Conservation (phyloP, 2,888 invertebrate species). For the Phymatocera aterrima region DNA sequence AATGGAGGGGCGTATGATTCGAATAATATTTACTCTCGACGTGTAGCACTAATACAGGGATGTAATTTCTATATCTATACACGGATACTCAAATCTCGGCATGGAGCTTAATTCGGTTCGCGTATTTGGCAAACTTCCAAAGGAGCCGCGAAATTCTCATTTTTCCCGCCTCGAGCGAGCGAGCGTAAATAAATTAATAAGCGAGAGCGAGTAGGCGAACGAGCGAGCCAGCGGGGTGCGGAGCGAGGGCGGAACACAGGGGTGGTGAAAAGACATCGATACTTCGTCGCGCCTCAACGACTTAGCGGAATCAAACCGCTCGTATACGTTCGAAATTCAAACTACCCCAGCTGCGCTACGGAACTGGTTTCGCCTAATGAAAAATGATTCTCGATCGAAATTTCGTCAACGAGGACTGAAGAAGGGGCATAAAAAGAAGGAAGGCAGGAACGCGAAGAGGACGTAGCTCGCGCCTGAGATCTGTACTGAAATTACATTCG, state of each 20-base stretch:
- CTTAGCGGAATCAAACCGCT: background rate
- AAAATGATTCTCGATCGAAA: background rate
- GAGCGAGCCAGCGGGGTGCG: background rate
- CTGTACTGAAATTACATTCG: background rate
- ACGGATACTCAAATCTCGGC: background rate
- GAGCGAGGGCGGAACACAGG: background rate
- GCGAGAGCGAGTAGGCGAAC: conserved; percentile 27
- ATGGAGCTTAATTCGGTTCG: conserved; percentile 39
- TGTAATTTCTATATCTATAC: background rate
- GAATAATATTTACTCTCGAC: conserved; percentile 63
- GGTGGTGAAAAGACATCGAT: conserved; percentile 11
- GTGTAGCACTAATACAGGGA: conserved; percentile 45
- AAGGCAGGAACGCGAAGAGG: background rate
- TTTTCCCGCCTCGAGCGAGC: conserved; percentile 31
- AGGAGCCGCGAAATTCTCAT: conserved; percentile 35
- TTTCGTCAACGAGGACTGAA: background rate
- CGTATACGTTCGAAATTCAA: conserved; percentile 15
- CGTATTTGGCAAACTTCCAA: conserved; percentile 24
- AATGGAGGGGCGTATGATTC: conserved; percentile 55
- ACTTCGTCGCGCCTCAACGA: conserved; percentile 10
- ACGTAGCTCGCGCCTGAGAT: background rate
- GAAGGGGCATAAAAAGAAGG: background rate
- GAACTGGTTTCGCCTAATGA: background rate
- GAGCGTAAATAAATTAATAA: conserved; percentile 43
- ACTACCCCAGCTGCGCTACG: background rate